phyloP scores from a whole-genome alignment of 2,113 vertebrate genomes.

The Anoura caudifer region DNA sequence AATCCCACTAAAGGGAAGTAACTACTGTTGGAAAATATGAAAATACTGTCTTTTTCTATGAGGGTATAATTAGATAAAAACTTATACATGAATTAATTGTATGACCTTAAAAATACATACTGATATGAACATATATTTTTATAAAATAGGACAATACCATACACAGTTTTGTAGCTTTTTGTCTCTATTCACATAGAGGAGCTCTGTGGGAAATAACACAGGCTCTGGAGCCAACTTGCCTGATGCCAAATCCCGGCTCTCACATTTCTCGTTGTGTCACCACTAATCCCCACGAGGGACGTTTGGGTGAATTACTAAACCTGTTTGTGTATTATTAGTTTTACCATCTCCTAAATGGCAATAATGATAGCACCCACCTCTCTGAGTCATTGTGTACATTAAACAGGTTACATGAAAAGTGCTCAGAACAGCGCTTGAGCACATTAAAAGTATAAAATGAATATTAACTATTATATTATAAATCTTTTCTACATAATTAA shows the following conservation, averaged over 20 bases:
- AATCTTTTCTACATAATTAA: constrained; percentile 16
- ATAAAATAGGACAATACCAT: not conserved
- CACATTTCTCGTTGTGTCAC: not conserved
- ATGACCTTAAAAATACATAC: not conserved
- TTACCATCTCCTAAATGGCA: not conserved
- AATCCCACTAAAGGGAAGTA: not conserved
- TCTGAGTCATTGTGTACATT: not conserved
- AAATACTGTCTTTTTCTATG: not conserved
- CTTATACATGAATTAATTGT: not conserved
- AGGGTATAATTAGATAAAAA: not conserved
- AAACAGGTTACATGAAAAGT: not conserved
- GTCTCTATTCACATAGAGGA: not conserved
- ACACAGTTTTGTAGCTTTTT: not conserved
- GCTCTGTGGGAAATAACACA: not conserved
- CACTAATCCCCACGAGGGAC: not conserved
- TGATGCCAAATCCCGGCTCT: not conserved
- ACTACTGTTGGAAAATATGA: not conserved
- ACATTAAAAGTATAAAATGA: not conserved
- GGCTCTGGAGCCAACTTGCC: not conserved
- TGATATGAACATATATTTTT: not conserved
- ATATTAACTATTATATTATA: not conserved
- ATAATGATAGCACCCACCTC: not conserved
- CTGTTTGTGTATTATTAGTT: not conserved
- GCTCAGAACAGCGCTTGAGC: not conserved
- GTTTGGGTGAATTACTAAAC: not conserved